Evolutionary conservation across 1,140 invertebrate species (phyloP).

Genomic region (Drosophila chauvacae): DNA sequence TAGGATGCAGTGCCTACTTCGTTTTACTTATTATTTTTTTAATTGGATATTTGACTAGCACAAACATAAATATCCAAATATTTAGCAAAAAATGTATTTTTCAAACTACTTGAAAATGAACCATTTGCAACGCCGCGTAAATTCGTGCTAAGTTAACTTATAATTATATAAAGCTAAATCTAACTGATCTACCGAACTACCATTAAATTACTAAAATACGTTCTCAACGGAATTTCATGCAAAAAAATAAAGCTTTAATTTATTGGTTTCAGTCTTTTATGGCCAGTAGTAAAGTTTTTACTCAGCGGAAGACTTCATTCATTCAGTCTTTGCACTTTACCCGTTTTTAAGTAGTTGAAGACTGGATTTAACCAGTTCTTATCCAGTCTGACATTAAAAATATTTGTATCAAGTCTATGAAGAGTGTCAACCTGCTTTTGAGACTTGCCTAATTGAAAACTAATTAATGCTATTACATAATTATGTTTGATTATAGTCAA

Average conservation of each 20-base stretch:
- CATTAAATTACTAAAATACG: conserved; percentile 3
- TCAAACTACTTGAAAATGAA: too few species aligned
- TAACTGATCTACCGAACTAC: not conserved
- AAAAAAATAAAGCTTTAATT: conserved; percentile 16
- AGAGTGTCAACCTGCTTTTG: not conserved
- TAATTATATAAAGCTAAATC: not conserved
- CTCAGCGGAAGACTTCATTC: conserved; percentile 7
- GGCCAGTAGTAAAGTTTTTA: conserved; percentile 4
- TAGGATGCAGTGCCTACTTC: too few species aligned
- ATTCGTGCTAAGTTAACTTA: not conserved
- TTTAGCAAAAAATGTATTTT: not conserved
- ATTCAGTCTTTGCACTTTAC: conserved; percentile 6
- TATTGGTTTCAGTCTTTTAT: conserved; percentile 11
- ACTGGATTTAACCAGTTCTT: conserved; percentile 10
- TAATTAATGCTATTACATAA: not conserved
- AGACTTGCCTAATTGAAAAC: not conserved
- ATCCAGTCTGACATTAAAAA: not conserved
- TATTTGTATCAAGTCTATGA: not conserved
- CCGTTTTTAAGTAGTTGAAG: conserved; percentile 6
- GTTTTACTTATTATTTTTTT: too few species aligned
- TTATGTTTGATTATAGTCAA: not conserved
- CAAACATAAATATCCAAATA: not conserved
- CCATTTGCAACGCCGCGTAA: not conserved
- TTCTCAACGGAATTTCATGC: not conserved
- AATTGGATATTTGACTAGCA: too few species aligned